Conservation (phyloP, 2,888 invertebrate species). For the Elegia similella region DNA sequence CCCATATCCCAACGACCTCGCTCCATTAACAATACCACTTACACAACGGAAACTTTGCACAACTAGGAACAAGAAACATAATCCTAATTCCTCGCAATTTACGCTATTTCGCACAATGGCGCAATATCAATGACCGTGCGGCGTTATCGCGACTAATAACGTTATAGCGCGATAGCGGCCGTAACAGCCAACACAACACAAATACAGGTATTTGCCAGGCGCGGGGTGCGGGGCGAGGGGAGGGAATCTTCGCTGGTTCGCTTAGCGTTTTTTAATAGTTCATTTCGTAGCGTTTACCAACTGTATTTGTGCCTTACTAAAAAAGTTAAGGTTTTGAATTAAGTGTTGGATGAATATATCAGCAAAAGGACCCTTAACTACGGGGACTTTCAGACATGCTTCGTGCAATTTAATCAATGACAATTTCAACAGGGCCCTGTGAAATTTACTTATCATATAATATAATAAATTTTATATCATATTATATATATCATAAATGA, state of each 20-base stretch:
- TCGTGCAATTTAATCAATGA: too few relatives aligned
- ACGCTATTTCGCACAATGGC: slow-evolving; percentile 1
- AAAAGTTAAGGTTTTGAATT: too few relatives aligned
- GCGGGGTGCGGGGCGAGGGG: background rate
- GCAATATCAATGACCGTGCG: slow-evolving; percentile 11
- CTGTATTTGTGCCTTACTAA: too few relatives aligned
- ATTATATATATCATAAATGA: too few relatives aligned
- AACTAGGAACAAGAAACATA: slow-evolving; percentile 10
- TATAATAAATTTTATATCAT: too few relatives aligned
- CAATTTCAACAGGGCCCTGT: too few relatives aligned
- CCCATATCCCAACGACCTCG: background rate
- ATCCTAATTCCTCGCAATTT: slow-evolving; percentile 11
- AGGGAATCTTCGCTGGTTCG: background rate
- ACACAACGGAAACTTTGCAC: background rate
- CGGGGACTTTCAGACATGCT: too few relatives aligned
- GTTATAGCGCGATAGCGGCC: slow-evolving; percentile 5
- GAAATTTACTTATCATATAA: too few relatives aligned
- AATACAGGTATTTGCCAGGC: slow-evolving; percentile 1
- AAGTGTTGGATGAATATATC: too few relatives aligned
- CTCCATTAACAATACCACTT: background rate
- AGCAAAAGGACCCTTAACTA: too few relatives aligned
- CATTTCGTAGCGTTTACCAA: too few relatives aligned
- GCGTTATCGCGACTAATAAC: slow-evolving; percentile 4
- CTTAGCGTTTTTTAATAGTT: background rate
- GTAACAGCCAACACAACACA: background rate